Conservation (phyloP, 1,140 invertebrate species). For the Aphelenchoides fujianensis region DNA sequence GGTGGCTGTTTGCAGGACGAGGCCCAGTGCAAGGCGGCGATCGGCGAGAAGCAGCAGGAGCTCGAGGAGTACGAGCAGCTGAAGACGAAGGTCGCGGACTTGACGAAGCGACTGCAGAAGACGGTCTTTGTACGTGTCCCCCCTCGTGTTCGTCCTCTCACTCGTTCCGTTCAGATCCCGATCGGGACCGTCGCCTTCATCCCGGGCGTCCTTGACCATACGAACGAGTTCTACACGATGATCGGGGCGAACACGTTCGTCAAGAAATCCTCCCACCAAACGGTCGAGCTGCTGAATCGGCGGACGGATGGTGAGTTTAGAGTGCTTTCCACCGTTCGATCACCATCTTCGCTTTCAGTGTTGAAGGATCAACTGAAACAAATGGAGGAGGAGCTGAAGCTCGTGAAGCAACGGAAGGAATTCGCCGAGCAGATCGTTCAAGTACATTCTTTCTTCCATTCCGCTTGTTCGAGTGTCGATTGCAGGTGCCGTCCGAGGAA, state of each 20-base stretch:
- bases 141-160: neutral
- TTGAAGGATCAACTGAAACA: conserved; percentile 9
- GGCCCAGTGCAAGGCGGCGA: neutral
- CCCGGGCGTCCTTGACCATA: neutral
- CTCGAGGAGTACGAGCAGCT: conserved; percentile 5
- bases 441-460: no score
- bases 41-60: neutral
- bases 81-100: neutral
- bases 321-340: no score
- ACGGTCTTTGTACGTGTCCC: neutral
- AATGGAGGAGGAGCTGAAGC: conserved; percentile 9
- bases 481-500: conserved; percentile 12
- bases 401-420: conserved; percentile 11
- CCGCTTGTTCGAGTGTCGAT: no score
- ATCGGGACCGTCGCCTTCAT: conserved; percentile 7
- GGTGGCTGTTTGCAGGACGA: conserved; percentile 4
- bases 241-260: conserved; percentile 42
- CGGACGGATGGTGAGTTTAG: conserved; percentile 30
- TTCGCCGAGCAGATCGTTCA: no score
- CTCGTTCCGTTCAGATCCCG: conserved; percentile 14
- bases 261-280: conserved; percentile 15
- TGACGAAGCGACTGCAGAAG: conserved; percentile 1
- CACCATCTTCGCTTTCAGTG: neutral
- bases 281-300: conserved; percentile 28
- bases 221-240: conserved; percentile 12